Evolutionary conservation across 2,888 invertebrate genomes (phyloP).

Genomic region (Zootermopsis nevadensis): DNA sequence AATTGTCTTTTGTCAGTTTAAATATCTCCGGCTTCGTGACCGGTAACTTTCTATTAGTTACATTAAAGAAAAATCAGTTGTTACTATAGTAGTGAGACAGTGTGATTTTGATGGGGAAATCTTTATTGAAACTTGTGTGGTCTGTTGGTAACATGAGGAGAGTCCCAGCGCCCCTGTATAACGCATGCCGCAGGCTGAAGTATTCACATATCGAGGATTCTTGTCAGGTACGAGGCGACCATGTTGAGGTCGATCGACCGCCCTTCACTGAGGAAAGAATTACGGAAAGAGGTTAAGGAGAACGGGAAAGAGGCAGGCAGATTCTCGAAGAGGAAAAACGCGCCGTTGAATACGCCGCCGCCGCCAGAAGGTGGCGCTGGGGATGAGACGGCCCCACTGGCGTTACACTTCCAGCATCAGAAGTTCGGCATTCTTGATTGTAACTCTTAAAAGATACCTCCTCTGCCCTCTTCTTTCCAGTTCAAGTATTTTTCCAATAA

Average conservation of each 20-base stretch:
- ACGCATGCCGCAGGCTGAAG: background rate
- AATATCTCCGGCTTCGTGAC: too few species aligned
- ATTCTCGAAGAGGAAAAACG: background rate
- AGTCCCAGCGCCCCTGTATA: too few species aligned
- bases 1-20: too few species aligned
- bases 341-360: slow-evolving; percentile 22
- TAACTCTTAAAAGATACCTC: slow-evolving; percentile 51
- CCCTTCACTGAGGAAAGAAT: background rate
- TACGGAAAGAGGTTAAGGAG: background rate
- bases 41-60: too few species aligned
- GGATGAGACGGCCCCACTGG: slow-evolving; percentile 11
- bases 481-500: slow-evolving; percentile 53
- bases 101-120: too few species aligned
- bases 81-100: too few species aligned
- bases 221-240: slow-evolving; percentile 27
- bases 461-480: slow-evolving; percentile 51
- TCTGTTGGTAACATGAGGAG: too few species aligned
- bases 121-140: too few species aligned
- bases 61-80: too few species aligned
- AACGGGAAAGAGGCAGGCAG: background rate
- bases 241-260: slow-evolving; percentile 32
- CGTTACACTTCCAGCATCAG: slow-evolving; percentile 29
- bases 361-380: background rate
- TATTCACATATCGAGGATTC: slow-evolving; percentile 16
- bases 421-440: slow-evolving; percentile 48